Evolutionary conservation across 2,113 vertebrate genomes (phyloP), one percentile per base, ranked within the genome.

Genomic region (Pristiophorus japonicus): DNA sequence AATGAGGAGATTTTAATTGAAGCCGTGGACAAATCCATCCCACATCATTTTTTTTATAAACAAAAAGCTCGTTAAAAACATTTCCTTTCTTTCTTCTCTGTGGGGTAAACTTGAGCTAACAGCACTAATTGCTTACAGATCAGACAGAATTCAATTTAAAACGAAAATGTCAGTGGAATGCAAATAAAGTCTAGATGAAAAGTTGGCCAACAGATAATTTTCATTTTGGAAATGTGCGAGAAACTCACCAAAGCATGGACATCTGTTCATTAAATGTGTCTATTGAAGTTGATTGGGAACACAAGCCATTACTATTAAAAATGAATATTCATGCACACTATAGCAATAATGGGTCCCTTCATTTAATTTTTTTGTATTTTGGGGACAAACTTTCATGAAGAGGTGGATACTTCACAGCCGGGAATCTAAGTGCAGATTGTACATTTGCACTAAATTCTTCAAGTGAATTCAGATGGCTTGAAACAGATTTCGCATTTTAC

Each of bases 221-320:
- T 87, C 42, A 67, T 22, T 95, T 59, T 90, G 51, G 95, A 91
- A 94, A 42, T 75, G 55, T 45, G 95, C 59, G 42, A 81, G 42
- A 78, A 94, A 94, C 90, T 51, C 34, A 94, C 91, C 92, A 95
- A 59, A 81, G 88, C 55, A 30, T 27, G n/a, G 95, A 94, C 95
- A 95, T 94, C 73, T 95, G 95, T 84, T 95, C 51, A 94, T 95
- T 95, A 93, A 63, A 95, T 51, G 16, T 38, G 7, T 24, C 75
- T 20, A 62, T 95, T 95, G 90, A 78, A 67, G 63, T 94, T 70
- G 66, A 70, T 94, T 70, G 45, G 51, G 45, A 67, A 51, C 42
- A 47, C 45, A 70, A 67, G 70, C 8, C 66, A 34, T 94, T 47
- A 45, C 93, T 47, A 73, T 47, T 94, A 51, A 47, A 70, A 67